Base-by-base conservation (phyloP, 1,140 invertebrate species). In the Penaeus indicus region DNA sequence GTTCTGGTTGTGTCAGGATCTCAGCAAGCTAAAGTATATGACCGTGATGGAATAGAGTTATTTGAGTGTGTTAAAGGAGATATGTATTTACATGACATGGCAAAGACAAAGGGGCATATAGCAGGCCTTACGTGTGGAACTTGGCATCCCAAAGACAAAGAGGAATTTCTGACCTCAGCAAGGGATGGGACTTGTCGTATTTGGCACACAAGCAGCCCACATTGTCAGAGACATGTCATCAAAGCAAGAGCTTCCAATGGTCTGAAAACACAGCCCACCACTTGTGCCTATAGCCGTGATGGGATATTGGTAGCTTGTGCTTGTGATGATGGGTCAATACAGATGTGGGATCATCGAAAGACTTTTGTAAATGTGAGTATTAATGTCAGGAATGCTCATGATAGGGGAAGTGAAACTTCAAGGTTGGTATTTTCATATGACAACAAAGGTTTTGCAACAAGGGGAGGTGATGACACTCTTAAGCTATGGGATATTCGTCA, bases 51-150 rank as follows among this genome's bases (percentile, higher is more conserved):
- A 4, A 97, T 98, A 92, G 98, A 99, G 92, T 95, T 97, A 88
- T 94, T 97, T 22, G 98, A 99, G 93, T 99, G 98, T 91, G 96
- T 98, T 0, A 98, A 99, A 93, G 95, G 92, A 16, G 98, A 99
- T 93, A 98, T 98, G 93, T 99, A 99, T 92, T 96, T 99, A 61
- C 95, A 96, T 3, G 98, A 99, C 93, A 97, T 98, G 96, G 95
- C 96, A 0, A 95, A 95, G 90, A 99, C 98, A 0, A 99, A 99
- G 94, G 99, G 99, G 0, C 99, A 99, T 92, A 97, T 97, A 19
- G 97, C 97, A 0, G 95, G 97, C 72, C 93, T 99, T 13, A 98
- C 98, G 91, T 95, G 95, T 90, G 98, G 98, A 1, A 96, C 95
- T 91, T 99, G 98, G 97, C 97, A 99, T 94, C 98, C 99, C 0